Base-by-base conservation (phyloP, 2,797 vertebrate genomes). In the Clarias laeviceps region DNA sequence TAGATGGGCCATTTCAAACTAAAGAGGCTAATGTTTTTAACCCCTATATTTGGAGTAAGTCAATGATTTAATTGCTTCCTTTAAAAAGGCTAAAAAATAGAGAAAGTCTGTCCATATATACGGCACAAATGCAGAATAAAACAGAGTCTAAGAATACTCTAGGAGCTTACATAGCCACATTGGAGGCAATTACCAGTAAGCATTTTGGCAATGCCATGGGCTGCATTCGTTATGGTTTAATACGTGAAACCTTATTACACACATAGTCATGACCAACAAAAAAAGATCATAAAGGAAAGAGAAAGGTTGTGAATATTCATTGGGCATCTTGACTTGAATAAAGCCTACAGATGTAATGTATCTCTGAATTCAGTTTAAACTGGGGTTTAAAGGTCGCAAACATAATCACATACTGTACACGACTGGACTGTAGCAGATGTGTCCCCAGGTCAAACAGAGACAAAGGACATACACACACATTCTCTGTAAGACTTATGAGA, bases 261-360 rank as follows among this genome's bases (percentile, higher is more conserved):
- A n/a, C 50, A 18, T 9, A 34, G 59, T 50, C 37, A 3, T 65
- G 22, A 27, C 14, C 6, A 61, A 57, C 76, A 57, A 68, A 27
- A 27, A 57, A 40, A 32, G 5, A 54, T 14, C 24, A 73, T 6
- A 12, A 54, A 40, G 22, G 45, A 56, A 37, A 72, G 37, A 34
- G 40, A 64, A 18, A 12, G 45, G 45, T 82, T 66, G 68, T 86
- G 66, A 57, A 82, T 89, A 89, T 93, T 85, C 73, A 90, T 91
- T 81, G 84, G 88, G 87, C 84, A 88, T 91, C 87, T 90, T 86
- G 85, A 88, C 88, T 80, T 91, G 86, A 89, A 85, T 91, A 88
- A 90, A 90, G 87, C 85, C 62, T n/a, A 37, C 40, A 82, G 88
- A 89, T 93, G 88, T 88, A 62, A 2, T 62, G 11, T 40, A 88